Base-by-base conservation (phyloP, 2,888 invertebrate species). In the Autographa gamma region DNA sequence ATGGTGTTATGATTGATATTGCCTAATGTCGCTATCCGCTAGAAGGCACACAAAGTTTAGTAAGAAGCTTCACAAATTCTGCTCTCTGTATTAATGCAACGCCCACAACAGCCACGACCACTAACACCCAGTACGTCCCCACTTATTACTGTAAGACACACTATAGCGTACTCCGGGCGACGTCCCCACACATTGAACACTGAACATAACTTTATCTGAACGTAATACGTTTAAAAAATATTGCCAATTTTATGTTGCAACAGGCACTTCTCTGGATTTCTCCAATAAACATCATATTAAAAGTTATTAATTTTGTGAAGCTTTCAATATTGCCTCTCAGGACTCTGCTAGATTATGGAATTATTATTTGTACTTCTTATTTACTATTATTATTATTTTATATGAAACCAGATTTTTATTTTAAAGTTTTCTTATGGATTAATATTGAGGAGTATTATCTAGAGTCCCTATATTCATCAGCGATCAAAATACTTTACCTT, bases 41-140 rank as follows among this genome's bases (percentile, higher is more conserved):
- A 95, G 95, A 95, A 95, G 95, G 95, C 95, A 95, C 95, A 95
- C 93, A 94, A 94, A 95, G 94, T 95, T 95, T 90, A 95, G 93
- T 93, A 93, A 94, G 94, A 95, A 95, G 95, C 95, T 93, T 95
- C 93, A 93, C 94, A 92, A 93, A 92, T 88, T 74, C 92, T 88
- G 89, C 86, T 88, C 89, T 82, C 81, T 83, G 87, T 80, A 77
- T 78, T 77, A 48, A 48, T 79, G 84, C 84, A 76, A 77, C 75
- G 76, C 69, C 69, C 67, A 48, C 60, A 60, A 41, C 71, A 43
- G 52, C 71, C 60, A 67, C 73, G 69, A 73, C 32, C 73, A 70
- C 76, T 66, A 75, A 79, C 81, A 82, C 77, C 76, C 77, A 77
- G 71, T 71, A 66, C 76, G 77, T 80, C 79, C 80, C 73, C 79